Base-by-base conservation (phyloP, 37 sponge, comb jelly and placozoan species). In the Hormiphora californensis region DNA sequence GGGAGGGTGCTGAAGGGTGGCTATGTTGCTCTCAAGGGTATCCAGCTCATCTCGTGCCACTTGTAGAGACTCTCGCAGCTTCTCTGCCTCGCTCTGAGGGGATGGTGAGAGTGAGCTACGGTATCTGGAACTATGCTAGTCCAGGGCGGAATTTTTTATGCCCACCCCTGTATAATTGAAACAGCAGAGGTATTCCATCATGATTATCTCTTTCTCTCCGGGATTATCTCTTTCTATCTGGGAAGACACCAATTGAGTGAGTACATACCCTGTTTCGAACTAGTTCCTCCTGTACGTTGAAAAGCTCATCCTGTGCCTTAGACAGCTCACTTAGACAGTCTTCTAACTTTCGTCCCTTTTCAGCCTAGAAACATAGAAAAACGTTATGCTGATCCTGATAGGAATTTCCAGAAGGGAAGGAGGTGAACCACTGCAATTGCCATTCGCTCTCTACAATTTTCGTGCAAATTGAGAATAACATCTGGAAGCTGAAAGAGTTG, bases 231-330 rank as follows among this genome's bases (percentile, higher is more conserved):
- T 9, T 49, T 49, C 15, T 49, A 49, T 17, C 53, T 49, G 9
- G 53, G 15, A 49, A 49, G 15, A 15, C 53, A 49, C 53, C 15
- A 49, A 49, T 49, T 17, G 53, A 28, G n/a, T 57, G 23, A 19
- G 27, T 4, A 12, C 59, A 43, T 43, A 73, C 81, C 81, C 81
- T 33, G 46, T 73, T 73, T 40, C 35, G 8, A 41, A 73, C 81
- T n/a, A 73, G 81, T 73, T 73, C 81, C 81, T 73, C 81, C 38
- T 73, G 40, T 22, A 73, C 81, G 27, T 43, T 21, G 27, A 32
- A 73, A 28, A 73, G 81, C 22, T 73, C 46, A 46, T 73, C 81
- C 27, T 73, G 81, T 41, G 81, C 43, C 11, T 43, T 15, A 28
- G 81, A 27, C 1, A 73, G 81, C 46, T 73, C 81, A 22, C 44